A percentile compares a stretch with the other conserved stretches of the same genome.
Conservation (phyloP, 2,797 vertebrate genomes). For the Coendou prehensilis region DNA sequence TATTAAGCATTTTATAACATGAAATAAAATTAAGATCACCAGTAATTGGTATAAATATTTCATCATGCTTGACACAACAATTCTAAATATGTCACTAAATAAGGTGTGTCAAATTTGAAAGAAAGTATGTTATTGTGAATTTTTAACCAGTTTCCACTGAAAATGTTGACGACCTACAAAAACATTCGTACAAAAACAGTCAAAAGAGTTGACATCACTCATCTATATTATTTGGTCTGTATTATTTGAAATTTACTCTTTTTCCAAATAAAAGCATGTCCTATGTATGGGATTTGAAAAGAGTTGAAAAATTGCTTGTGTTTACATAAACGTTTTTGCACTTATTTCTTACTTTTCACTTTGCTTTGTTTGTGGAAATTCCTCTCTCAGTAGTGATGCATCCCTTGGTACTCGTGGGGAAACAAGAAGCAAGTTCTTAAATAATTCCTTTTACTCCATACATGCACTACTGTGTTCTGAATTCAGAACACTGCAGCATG, state of each 20-base stretch:
- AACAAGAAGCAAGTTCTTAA: neutral
- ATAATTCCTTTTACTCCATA: neutral
- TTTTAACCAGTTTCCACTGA: slow-evolving; percentile 36
- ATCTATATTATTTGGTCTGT: neutral
- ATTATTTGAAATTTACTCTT: slow-evolving; percentile 17
- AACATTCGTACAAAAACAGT: neutral
- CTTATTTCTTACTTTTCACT: neutral
- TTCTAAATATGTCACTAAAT: neutral
- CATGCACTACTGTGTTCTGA: neutral
- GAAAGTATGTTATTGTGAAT: neutral
- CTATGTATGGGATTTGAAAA: neutral
- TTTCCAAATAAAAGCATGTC: neutral
- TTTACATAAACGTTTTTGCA: neutral
- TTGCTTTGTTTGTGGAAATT: neutral
- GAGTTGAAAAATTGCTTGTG: neutral
- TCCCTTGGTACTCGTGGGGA: neutral
- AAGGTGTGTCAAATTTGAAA: neutral
- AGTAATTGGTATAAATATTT: slow-evolving; percentile 15
- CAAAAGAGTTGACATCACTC: neutral
- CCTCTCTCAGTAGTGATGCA: neutral
- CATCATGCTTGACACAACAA: neutral
- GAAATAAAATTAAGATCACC: neutral
- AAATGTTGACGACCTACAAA: neutral
- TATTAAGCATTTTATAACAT: neutral
- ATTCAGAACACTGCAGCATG: neutral